Evolutionary conservation across 2,113 vertebrate genomes (phyloP).

Genomic region (Pycnonotus jocosus): DNA sequence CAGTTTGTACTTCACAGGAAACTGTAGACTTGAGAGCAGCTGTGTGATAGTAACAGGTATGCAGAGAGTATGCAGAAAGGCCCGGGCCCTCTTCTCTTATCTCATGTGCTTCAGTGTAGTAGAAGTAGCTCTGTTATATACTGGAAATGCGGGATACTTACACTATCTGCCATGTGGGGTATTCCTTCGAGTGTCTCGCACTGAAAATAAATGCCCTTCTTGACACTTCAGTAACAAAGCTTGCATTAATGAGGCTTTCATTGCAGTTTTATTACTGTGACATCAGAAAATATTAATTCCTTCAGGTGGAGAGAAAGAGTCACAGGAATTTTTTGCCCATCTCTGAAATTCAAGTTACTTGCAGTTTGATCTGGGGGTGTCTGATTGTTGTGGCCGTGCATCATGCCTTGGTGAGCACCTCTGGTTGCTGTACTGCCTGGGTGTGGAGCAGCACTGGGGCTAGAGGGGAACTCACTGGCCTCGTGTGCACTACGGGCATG

Average conservation of each 20-base stretch:
- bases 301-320: not conserved
- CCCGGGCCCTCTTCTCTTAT: not conserved
- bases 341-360: slow-evolving; percentile 12
- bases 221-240: not conserved
- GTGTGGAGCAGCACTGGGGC: not conserved
- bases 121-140: not conserved
- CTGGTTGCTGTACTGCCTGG: not conserved
- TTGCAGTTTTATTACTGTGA: not conserved
- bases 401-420: not conserved
- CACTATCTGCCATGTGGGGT: not conserved
- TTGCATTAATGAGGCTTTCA: not conserved
- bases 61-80: slow-evolving; percentile 17
- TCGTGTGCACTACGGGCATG: accelerated
- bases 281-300: not conserved
- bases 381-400: not conserved
- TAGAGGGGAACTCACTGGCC: accelerated
- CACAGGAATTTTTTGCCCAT: not conserved
- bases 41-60: slow-evolving; percentile 60
- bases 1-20: slow-evolving; percentile 80
- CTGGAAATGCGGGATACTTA: not conserved
- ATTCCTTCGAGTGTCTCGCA: not conserved
- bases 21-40: slow-evolving; percentile 72
- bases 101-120: not conserved
- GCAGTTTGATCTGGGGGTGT: not conserved
- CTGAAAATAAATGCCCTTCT: not conserved